Conservation (phyloP, 1,140 invertebrate genomes). For the Drosophila tani region DNA sequence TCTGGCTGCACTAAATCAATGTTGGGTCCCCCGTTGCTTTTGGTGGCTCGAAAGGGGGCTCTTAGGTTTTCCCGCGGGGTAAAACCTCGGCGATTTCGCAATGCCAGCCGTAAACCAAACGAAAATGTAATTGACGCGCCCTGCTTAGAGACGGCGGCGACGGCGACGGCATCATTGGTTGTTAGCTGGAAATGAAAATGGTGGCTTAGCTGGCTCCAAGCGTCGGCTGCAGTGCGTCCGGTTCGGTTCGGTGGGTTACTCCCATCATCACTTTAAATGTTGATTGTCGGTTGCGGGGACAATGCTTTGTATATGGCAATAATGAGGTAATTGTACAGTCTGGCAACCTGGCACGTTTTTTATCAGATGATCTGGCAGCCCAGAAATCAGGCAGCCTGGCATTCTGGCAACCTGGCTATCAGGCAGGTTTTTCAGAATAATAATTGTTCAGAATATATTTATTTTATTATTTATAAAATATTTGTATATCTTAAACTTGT, state of each 20-base stretch:
- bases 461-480: no score
- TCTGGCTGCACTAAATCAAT: constrained; percentile 41
- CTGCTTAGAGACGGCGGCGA: constrained; percentile 10
- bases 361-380: no score
- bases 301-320: not conserved
- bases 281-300: constrained; percentile 29
- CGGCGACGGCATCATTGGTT: constrained; percentile 1
- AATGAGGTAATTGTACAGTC: no score
- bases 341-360: no score
- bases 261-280: constrained; percentile 46
- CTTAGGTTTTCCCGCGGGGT: not conserved
- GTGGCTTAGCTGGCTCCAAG: constrained; percentile 6
- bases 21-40: constrained; percentile 13
- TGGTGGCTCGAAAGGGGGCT: not conserved
- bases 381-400: no score
- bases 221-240: not conserved
- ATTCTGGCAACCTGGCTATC: no score
- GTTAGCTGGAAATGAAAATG: constrained; percentile 2
- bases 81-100: constrained; percentile 19
- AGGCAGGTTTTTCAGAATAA: no score
- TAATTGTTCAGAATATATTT: no score
- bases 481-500: no score
- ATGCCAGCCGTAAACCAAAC: constrained; percentile 30
- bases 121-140: constrained; percentile 53
- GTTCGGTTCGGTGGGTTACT: no score